Base-by-base conservation (phyloP, 2,888 invertebrate genomes). In the Apeira syringaria region DNA sequence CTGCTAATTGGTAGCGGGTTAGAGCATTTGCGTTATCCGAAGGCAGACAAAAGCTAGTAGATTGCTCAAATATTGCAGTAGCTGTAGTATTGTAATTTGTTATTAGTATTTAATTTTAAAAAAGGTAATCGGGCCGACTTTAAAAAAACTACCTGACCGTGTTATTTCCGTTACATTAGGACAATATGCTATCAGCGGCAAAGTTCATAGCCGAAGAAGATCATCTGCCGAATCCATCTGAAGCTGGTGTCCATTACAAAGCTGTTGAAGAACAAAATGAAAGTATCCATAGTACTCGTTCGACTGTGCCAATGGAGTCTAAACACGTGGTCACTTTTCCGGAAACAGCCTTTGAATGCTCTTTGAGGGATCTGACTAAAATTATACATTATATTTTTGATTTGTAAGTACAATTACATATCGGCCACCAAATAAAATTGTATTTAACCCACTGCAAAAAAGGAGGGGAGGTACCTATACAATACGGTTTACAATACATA, bases 331-430 rank as follows among this genome's bases (percentile, higher is more conserved):
- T 82, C 1, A 65, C 66, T 0, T 83, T 82, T 36, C 66, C 70
- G 5, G 60, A 61, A 0, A 53, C 60, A 0, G 61, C 54, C 0
- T 87, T 73, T 25, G 68, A 79, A 22, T 89, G 89, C 40, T 70
- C 74, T 0, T 46, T 88, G 26, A 44, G 56, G 13, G 84, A 89
- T 33, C 60, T 88, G 0, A 68, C 69, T 0, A 73, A 68, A 47
- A 88, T 89, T n/a, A 74, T 84, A 2, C 88, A 89, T 64, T 89
- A 87, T 40, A 87, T 89, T 41, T 89, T 69, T 61, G 88, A 89
- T 50, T 59, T 89, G 88, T 89, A 10, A 76, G 85, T 75, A 29
- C 3, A 8, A 13, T 7, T 20, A 7, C 20, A 5, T 17, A 27
- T 5, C n/a, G n/a, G n/a, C n/a, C n/a, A n/a, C n/a, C n/a, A n/a